Evolutionary conservation across 2,113 vertebrate genomes (phyloP).

Genomic region (Phainopepla nitens): DNA sequence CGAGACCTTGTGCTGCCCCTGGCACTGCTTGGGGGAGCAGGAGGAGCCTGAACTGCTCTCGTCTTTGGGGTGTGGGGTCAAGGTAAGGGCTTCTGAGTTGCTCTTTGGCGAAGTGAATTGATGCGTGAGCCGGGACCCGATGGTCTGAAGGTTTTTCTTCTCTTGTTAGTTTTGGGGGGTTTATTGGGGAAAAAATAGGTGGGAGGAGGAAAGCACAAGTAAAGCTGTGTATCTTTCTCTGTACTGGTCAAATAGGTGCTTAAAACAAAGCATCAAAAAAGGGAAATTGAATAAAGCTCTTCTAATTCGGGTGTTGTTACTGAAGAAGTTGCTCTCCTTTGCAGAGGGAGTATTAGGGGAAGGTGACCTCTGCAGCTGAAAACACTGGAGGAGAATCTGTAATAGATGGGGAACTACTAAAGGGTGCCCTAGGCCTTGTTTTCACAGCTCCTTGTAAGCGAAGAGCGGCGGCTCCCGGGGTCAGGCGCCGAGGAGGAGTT

Average conservation of each 20-base stretch:
- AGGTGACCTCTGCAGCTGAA: not conserved
- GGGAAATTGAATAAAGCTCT: rapidly evolving
- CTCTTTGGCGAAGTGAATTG: rapidly evolving
- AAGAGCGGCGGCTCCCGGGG: not conserved
- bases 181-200: not conserved
- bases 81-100: not conserved
- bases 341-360: not conserved
- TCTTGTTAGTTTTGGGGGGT: not conserved
- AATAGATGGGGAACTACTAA: not conserved
- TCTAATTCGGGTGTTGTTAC: rapidly evolving
- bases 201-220: rapidly evolving
- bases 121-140: rapidly evolving
- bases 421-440: not conserved
- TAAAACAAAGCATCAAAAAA: not conserved
- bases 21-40: rapidly evolving
- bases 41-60: rapidly evolving
- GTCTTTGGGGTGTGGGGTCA: rapidly evolving
- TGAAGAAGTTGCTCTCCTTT: not conserved
- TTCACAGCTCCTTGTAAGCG: rapidly evolving
- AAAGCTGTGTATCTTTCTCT: not conserved
- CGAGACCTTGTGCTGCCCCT: rapidly evolving
- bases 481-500: not conserved
- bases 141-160: not conserved
- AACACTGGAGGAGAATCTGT: not conserved
- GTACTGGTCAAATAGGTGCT: not conserved